Base-by-base conservation (phyloP, 2,888 invertebrate genomes). In the Syritta pipiens region DNA sequence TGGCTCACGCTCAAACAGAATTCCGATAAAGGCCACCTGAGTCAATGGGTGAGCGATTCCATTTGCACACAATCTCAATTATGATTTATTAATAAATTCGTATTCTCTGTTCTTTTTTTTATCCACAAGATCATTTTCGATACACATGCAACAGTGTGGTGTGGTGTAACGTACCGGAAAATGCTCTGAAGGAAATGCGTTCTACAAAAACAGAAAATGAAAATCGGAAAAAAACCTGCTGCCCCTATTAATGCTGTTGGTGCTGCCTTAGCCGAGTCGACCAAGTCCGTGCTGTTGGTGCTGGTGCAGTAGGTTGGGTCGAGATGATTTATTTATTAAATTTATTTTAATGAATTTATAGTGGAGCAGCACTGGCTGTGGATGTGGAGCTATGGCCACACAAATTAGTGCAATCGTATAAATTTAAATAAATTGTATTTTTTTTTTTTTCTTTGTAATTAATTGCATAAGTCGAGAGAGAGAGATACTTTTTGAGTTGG, bases 71-170 rank as follows among this genome's bases (percentile, higher is more conserved):
- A 77, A 77, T 77, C 77, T 67, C 77, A 77, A 77, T 77, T 77
- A 77, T 77, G 77, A 77, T 77, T 77, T 77, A 77, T 77, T 77
- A 77, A 72, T 72, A 71, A 77, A 72, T 77, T 77, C 77, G 65
- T 77, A 51, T 55, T 63, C 57, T 44, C 55, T 37, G 55, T 65
- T 30, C 14, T 46, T 17, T 28, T 19, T n/a, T 14, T 32, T 44
- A 26, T 35, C 37, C 17, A 6, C 35, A 37, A 32, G 40, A 24
- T 59, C 20, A 26, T 17, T 71, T 63, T 69, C n/a, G n/a, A n/a
- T n/a, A n/a, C n/a, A n/a, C n/a, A n/a, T 77, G 30, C 63, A 53
- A 19, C 14, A 12, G 7, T 44, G 26, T 24, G 26, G 12, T 40
- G 37, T 20, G 40, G 10, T 48, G 59, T 60, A 67, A 65, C 40